These are phyloP conservation scores for Todiramphus saurophagus DNA, from an alignment of 2,113 vertebrate species.

Conservation along the genomic window DNA sequence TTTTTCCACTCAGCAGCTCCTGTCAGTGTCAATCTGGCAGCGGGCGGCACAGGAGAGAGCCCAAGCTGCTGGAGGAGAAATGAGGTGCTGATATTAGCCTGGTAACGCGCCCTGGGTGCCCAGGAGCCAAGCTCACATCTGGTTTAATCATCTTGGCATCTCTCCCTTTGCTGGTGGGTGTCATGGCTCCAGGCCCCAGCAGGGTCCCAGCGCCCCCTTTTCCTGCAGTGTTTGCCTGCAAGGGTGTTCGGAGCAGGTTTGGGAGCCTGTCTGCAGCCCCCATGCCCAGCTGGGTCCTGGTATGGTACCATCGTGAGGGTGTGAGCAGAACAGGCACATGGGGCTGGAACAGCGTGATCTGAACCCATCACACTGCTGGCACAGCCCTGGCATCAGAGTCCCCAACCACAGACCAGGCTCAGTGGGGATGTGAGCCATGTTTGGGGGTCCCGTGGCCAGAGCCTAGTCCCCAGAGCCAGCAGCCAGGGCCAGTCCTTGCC, in stretches of 20 bases:
- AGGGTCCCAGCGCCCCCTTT: neutral
- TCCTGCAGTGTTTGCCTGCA: rapidly evolving
- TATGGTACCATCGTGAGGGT: rapidly evolving
- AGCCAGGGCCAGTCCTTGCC: neutral
- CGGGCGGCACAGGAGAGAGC: neutral
- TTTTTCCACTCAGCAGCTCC: neutral
- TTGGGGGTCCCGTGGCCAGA: neutral
- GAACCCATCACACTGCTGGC: rapidly evolving
- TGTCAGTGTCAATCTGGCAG: neutral
- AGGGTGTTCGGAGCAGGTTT: rapidly evolving
- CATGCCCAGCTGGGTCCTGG: neutral
- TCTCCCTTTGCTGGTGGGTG: rapidly evolving
- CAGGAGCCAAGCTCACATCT: neutral
- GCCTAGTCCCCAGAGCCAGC: neutral
- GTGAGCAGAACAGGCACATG: neutral
- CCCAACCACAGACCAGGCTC: neutral
- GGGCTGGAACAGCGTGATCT: rapidly evolving
- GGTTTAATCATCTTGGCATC: neutral
- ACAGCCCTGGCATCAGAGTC: neutral
- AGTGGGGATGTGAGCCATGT: rapidly evolving
- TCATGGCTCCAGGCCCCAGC: rapidly evolving
- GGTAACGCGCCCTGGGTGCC: neutral
- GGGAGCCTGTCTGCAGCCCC: too few species aligned
- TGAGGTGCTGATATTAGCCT: neutral
- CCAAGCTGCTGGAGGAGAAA: rapidly evolving